Conservation (phyloP, 2,888 invertebrate genomes). For the Lacanobia oleracea region DNA sequence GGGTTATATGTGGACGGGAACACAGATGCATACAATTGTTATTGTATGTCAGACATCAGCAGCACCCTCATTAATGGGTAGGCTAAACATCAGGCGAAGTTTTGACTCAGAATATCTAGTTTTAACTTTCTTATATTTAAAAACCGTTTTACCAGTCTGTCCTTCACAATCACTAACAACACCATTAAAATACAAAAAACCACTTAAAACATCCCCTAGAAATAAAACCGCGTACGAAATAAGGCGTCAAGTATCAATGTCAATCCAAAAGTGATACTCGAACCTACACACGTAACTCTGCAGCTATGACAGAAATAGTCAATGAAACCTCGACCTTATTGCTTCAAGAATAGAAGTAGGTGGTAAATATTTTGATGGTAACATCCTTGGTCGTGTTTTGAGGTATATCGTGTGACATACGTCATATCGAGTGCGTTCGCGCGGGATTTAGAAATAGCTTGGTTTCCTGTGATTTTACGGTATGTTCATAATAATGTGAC, state of each 20-base stretch:
- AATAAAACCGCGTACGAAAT: slow-evolving; percentile 77
- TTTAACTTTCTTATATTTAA: background rate
- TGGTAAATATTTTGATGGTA: slow-evolving; percentile 26
- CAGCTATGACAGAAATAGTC: slow-evolving; percentile 37
- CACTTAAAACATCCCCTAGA: slow-evolving; percentile 66
- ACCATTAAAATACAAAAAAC: slow-evolving; percentile 64
- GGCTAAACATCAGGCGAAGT: no score
- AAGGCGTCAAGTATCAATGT: slow-evolving; percentile 83
- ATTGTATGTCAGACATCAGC: no score
- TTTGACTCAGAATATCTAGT: no score
- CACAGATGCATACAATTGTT: no score
- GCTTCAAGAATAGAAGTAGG: slow-evolving; percentile 37
- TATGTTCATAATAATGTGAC: slow-evolving; percentile 62
- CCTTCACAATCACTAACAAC: slow-evolving; percentile 44
- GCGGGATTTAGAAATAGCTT: slow-evolving; percentile 78
- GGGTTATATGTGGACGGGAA: no score
- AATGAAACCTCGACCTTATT: slow-evolving; percentile 64
- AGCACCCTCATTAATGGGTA: no score
- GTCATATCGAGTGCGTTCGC: slow-evolving; percentile 76
- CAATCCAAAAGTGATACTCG: slow-evolving; percentile 79
- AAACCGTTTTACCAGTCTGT: slow-evolving; percentile 7
- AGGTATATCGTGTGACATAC: slow-evolving; percentile 78
- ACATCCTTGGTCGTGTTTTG: slow-evolving; percentile 61
- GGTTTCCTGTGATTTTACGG: slow-evolving; percentile 77
- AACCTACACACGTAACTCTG: slow-evolving; percentile 44